Base-by-base conservation (phyloP, 2,113 vertebrate species). In the Myrmecophaga tridactyla region DNA sequence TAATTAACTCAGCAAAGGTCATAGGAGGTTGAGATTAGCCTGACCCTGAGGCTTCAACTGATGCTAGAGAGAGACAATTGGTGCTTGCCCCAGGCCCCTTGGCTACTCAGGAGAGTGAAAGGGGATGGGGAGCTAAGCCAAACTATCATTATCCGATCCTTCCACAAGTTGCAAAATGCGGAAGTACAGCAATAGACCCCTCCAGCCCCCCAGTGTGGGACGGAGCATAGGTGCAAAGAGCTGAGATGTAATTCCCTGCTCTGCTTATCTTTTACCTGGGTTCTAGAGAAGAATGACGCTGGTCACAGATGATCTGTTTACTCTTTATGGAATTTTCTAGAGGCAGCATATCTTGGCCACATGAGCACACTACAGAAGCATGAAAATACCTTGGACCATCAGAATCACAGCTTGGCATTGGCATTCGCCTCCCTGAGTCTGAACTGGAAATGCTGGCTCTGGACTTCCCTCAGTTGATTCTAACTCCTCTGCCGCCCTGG, bases 351-450 rank as follows among this genome's bases (percentile, higher is more conserved):
- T 10, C 51, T 20, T 31, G 65, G 39, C 29, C n/a, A 46, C 29
- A 63, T 10, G 36, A 17, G 3, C 65, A 3, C 34, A 1, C 4
- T 3, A 15, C 11, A 62, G 70, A 69, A 25, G 51, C 46, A 4
- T 20, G 0, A 7, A 1, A 5, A 0, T 13, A 12, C 60, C n/a
- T 14, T 9, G 31, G 7, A 13, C 10, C 1, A 0, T 11, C 6
- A 29, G 20, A 23, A 29, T 23, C 14, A 15, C 27, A 25, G 43
- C 46, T 8, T 6, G 1, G 12, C 7, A 1, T 13, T 17, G n/a
- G 53, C 2, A 0, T 7, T 15, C 9, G 10, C 67, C 8, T 7
- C 21, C 23, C 65, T 27, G 8, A 4, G 46, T 70, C 63, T 58
- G 34, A 51, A 6, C 10, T 7, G 76, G 29, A 39, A 1, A 0